Evolutionary conservation across 2,113 vertebrate species (phyloP), one percentile per base, ranked within the genome.

Genomic region (Actinemys pallida): DNA sequence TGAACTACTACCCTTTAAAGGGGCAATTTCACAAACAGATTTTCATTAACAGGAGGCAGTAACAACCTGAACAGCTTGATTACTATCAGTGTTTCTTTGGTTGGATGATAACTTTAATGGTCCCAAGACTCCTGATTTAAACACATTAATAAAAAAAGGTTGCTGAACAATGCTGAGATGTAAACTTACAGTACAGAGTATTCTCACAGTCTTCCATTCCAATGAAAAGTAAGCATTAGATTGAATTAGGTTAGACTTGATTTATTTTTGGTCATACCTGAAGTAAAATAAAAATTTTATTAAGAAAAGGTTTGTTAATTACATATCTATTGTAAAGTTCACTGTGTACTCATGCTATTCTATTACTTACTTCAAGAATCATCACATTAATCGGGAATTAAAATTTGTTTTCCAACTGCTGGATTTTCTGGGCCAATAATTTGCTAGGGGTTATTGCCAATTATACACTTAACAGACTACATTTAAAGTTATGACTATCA

Each of bases 401-500:
- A 92, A 91, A 81, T 85, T 93, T 92, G 94, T 84, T 94, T 88
- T 94, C 94, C 92, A 89, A 57, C n/a, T 62, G 27, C 86, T 95
- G 80, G 62, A 65, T 95, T 90, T 93, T 93, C 65, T 92, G 86
- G 81, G 91, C 76, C 56, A 93, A 65, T 75, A 88, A 81, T 93
- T 93, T 52, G 35, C 56, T 90, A 84, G 39, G 84, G 83, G 94
- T 94, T 89, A 94, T 80, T 96, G 84, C 69, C 93, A 94, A 94
- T 95, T 95, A 95, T 78, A 81, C 50, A 65, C 47, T 62, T 87
- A 95, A 92, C 81, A 62, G 22, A 89, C 27, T 86, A 78, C 53
- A 94, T 94, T 93, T 95, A 80, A 79, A 88, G 86, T 93, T 95
- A 95, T 88, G 90, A 92, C 91, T 84, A 80, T 94, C 92, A 91